phyloP scores from a whole-genome alignment of 2,888 invertebrate genomes.

The Drosophila acutilabella region DNA sequence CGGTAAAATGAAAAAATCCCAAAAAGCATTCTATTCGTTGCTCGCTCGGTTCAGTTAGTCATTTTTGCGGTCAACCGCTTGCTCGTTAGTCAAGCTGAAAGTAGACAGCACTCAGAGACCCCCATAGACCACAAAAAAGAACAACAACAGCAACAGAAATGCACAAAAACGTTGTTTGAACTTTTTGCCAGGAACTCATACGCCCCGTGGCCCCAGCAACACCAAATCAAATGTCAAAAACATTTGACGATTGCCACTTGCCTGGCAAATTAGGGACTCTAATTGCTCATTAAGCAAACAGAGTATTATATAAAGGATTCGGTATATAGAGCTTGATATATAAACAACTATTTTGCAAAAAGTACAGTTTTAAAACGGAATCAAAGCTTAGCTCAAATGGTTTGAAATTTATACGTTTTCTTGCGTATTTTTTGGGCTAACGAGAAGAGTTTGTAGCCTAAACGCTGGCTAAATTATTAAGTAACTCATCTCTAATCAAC shows the following conservation, averaged over 20 bases:
- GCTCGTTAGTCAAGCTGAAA: conserved; percentile 50
- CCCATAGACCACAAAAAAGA: neutral
- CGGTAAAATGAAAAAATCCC: conserved; percentile 19
- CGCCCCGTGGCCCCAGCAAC: conserved; percentile 15
- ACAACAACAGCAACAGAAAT: neutral
- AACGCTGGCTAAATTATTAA: conserved; percentile 11
- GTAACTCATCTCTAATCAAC: conserved; percentile 34
- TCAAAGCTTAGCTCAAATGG: no score
- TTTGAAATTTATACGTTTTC: neutral
- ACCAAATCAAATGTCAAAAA: conserved; percentile 46
- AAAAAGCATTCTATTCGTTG: conserved; percentile 1
- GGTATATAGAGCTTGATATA: neutral
- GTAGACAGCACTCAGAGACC: conserved; percentile 23
- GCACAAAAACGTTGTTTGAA: conserved; percentile 15
- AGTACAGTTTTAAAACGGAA: no score
- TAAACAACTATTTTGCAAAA: no score
- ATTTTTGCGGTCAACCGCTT: conserved; percentile 60
- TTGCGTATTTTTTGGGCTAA: neutral
- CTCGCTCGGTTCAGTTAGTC: conserved; percentile 43
- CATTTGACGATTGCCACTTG: conserved; percentile 17
- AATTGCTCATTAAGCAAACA: conserved; percentile 2
- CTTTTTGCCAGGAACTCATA: conserved; percentile 14
- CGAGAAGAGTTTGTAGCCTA: neutral
- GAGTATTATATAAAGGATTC: neutral
- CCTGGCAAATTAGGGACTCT: conserved; percentile 21